Evolutionary conservation across 2,888 invertebrate genomes (phyloP).

Genomic region (Stenurella melanura): DNA sequence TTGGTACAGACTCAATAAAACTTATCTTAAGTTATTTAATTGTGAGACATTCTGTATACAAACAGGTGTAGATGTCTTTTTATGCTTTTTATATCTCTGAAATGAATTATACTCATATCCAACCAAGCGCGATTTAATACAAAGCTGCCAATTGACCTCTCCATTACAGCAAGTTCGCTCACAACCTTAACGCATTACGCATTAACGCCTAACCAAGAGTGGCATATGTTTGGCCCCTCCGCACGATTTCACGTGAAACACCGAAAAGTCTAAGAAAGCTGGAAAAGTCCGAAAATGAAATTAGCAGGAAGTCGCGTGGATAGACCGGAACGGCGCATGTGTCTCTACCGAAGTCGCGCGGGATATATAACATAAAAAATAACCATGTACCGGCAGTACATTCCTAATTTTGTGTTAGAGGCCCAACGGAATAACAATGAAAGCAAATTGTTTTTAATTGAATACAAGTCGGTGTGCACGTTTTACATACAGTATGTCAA

Average conservation of each 20-base stretch:
- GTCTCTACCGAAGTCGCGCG: conserved; percentile 34
- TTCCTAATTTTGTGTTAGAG: conserved; percentile 40
- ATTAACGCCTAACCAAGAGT: neutral
- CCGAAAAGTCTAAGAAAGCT: conserved; percentile 9
- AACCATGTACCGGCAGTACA: conserved; percentile 39
- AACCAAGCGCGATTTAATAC: neutral
- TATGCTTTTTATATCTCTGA: no score
- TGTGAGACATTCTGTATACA: no score
- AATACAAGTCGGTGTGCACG: neutral
- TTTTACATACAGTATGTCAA: conserved; percentile 13
- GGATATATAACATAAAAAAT: conserved; percentile 43
- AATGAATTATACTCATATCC: no score
- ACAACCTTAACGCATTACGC: neutral
- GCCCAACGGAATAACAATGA: conserved; percentile 17
- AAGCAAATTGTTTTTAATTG: conserved; percentile 15
- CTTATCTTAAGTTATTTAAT: no score
- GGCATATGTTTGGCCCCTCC: neutral
- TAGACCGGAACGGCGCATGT: conserved; percentile 37
- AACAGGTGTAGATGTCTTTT: no score
- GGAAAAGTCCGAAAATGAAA: conserved; percentile 12
- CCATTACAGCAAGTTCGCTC: neutral
- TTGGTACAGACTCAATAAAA: no score
- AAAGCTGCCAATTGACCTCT: neutral
- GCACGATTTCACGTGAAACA: no score
- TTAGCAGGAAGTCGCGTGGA: conserved; percentile 15